These are phyloP conservation scores for Cavia aperea DNA, from an alignment of 2,113 vertebrate species.

Conservation along the genomic window DNA sequence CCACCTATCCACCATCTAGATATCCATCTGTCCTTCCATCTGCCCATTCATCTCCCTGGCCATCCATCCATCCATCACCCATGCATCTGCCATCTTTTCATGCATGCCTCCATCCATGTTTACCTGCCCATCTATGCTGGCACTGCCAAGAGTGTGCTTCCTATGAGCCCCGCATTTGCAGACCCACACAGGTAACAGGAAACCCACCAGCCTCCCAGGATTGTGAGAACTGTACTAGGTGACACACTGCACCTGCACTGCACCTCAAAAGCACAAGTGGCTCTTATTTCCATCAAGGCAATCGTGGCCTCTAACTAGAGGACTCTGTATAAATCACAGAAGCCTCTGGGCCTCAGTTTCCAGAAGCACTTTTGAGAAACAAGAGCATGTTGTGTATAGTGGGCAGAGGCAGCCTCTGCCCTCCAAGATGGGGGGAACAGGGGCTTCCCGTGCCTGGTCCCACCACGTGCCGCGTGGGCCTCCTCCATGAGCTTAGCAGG, in stretches of 20 bases:
- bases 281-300: neutral
- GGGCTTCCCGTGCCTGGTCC: neutral
- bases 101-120: too few relatives aligned
- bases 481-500: neutral
- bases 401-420: neutral
- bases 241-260: fast-evolving
- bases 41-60: too few relatives aligned
- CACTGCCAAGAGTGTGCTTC: neutral
- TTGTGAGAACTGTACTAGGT: neutral
- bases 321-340: neutral
- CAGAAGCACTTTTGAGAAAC: neutral
- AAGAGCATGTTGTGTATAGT: fast-evolving
- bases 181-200: fast-evolving
- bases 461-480: neutral
- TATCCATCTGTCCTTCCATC: too few relatives aligned
- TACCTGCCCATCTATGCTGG: neutral
- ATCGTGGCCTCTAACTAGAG: neutral
- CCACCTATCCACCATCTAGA: too few relatives aligned
- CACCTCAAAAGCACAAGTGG: fast-evolving
- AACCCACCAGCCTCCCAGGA: fast-evolving
- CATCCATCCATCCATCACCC: neutral
- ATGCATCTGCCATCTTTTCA: neutral
- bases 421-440: neutral
- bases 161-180: neutral
- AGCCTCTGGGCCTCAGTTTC: neutral